Evolutionary conservation across 2,888 invertebrate species (phyloP).

Genomic region (Trachelus tabidus): DNA sequence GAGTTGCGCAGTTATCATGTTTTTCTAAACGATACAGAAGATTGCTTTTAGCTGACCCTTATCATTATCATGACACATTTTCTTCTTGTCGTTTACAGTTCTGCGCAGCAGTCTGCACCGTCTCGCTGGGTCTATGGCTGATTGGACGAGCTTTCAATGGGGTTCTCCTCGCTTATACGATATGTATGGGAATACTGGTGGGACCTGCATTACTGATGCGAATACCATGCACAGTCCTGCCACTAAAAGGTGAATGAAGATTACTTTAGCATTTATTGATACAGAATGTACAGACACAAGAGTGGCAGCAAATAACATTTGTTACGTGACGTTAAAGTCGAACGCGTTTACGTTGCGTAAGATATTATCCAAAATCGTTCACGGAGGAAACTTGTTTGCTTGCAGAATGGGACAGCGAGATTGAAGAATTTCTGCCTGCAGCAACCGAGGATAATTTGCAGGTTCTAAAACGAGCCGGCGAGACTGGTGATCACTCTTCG

Average conservation of each 20-base stretch:
- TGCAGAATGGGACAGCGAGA: conserved; percentile 63
- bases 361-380: neutral
- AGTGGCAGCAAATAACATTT: neutral
- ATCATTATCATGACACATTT: neutral
- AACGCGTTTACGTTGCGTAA: conserved; percentile 18
- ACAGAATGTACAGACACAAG: neutral
- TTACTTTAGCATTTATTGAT: neutral
- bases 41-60: neutral
- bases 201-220: conserved; percentile 52
- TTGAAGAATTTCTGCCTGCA: conserved; percentile 63
- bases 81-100: conserved; percentile 45
- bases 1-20: neutral
- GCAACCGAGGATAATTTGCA: conserved; percentile 61
- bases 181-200: conserved; percentile 56
- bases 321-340: conserved; percentile 10
- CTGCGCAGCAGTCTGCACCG: conserved; percentile 50
- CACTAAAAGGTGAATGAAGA: conserved; percentile 48
- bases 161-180: conserved; percentile 49
- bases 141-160: conserved; percentile 53
- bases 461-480: conserved; percentile 61
- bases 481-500: conserved; percentile 59
- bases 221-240: conserved; percentile 44
- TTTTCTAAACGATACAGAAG: neutral
- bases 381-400: neutral
- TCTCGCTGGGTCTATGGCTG: conserved; percentile 55